Conservation (phyloP, 2,888 invertebrate species). For the Dicyrtoma fusca region DNA sequence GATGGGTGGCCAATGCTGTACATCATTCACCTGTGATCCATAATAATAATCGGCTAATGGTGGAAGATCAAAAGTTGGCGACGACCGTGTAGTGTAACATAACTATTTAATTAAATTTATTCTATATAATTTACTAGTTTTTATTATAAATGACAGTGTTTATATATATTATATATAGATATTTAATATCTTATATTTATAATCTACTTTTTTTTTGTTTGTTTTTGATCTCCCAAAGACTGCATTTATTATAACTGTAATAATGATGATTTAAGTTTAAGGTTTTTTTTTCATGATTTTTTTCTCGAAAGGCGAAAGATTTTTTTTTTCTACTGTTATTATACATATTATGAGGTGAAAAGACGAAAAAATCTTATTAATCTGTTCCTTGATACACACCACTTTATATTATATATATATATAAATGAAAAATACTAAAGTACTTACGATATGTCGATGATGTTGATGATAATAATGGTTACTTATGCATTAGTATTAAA, state of each 20-base stretch:
- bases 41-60: slow-evolving; percentile 32
- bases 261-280: slow-evolving; percentile 21
- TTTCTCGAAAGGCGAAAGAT: slow-evolving; percentile 12
- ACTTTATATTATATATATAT: slow-evolving; percentile 11
- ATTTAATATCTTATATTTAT: slow-evolving; percentile 19
- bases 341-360: neutral
- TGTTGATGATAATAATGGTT: too few relatives aligned
- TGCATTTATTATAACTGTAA: slow-evolving; percentile 38
- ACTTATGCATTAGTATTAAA: too few relatives aligned
- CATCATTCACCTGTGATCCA: slow-evolving; percentile 37
- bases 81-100: slow-evolving; percentile 33
- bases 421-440: neutral
- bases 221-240: slow-evolving; percentile 55
- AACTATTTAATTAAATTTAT: slow-evolving; percentile 21
- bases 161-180: slow-evolving; percentile 26
- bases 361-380: slow-evolving; percentile 29
- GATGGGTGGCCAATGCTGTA: slow-evolving; percentile 39
- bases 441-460: too few relatives aligned
- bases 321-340: slow-evolving; percentile 11
- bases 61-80: slow-evolving; percentile 40
- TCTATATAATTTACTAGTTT: slow-evolving; percentile 24
- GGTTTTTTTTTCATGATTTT: slow-evolving; percentile 29
- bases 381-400: slow-evolving; percentile 35
- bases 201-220: slow-evolving; percentile 25
- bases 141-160: slow-evolving; percentile 33